Conservation (phyloP, 1,140 invertebrate species). For the Drosophila jambulina region DNA sequence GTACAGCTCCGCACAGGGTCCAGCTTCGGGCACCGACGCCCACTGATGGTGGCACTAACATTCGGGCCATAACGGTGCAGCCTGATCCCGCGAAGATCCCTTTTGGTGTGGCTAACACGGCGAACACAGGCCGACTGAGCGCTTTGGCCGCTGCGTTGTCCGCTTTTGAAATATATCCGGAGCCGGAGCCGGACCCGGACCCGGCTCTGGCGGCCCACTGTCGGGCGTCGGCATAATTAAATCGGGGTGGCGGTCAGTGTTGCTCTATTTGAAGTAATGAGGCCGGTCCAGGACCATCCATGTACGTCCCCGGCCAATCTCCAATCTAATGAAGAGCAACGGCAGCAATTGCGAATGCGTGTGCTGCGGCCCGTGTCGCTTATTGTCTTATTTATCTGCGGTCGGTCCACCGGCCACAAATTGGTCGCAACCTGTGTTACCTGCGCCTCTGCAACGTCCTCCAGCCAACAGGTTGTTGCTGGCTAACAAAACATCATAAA, state of each 20-base stretch:
- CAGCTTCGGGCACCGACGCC: slow-evolving; percentile 40
- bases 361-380: slow-evolving; percentile 35
- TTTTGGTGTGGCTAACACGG: slow-evolving; percentile 35
- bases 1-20: slow-evolving; percentile 58
- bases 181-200: slow-evolving; percentile 11
- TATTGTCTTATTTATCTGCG: slow-evolving; percentile 76
- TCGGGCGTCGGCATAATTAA: slow-evolving; percentile 71
- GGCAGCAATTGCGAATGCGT: slow-evolving; percentile 59
- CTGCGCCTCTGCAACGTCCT: slow-evolving; percentile 10
- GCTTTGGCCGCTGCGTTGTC: slow-evolving; percentile 28
- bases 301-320: slow-evolving; percentile 27
- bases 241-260: slow-evolving; percentile 24
- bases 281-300: slow-evolving; percentile 9
- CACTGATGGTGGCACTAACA: slow-evolving; percentile 9
- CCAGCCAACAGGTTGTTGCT: slow-evolving; percentile 28
- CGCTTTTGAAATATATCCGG: slow-evolving; percentile 74
- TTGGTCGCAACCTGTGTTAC: slow-evolving; percentile 31
- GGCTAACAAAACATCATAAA: slow-evolving; percentile 71
- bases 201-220: slow-evolving; percentile 43
- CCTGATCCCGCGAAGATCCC: slow-evolving; percentile 1
- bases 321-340: slow-evolving; percentile 70
- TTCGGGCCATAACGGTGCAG: neutral
- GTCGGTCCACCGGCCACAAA: slow-evolving; percentile 27
- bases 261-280: slow-evolving; percentile 79
- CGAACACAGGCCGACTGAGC: slow-evolving; percentile 60